A percentile compares a stretch with the other conserved stretches of the same genome.
Conservation (phyloP, 2,888 invertebrate genomes). For the Machimus rusticus region DNA sequence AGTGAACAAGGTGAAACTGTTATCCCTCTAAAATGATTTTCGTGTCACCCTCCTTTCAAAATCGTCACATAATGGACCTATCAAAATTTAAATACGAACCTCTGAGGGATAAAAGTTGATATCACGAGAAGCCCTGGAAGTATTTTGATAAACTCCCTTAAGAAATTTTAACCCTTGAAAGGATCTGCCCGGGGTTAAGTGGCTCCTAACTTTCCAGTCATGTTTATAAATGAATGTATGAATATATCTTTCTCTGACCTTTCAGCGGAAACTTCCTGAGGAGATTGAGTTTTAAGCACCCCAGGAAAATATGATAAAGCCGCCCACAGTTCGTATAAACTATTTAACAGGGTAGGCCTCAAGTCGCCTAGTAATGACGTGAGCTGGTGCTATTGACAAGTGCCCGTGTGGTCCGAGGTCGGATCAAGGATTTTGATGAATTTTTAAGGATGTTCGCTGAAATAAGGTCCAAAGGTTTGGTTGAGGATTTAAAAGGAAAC, state of each 20-base stretch:
- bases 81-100: conserved; percentile 43
- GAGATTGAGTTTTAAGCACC: conserved; percentile 36
- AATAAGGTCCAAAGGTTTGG: background rate
- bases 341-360: background rate
- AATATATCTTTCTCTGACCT: conserved; percentile 30
- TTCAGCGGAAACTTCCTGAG: background rate
- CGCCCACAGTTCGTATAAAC: background rate
- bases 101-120: conserved; percentile 33
- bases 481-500: background rate
- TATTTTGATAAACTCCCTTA: conserved; percentile 40
- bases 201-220: conserved; percentile 37
- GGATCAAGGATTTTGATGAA: background rate
- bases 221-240: conserved; percentile 42
- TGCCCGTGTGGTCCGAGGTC: background rate
- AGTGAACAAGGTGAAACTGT: conserved; percentile 31
- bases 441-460: background rate
- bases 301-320: conserved; percentile 10
- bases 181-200: conserved; percentile 37
- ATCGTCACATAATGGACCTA: conserved; percentile 43
- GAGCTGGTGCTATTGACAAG: background rate
- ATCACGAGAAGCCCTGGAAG: conserved; percentile 13
- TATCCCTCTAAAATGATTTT: conserved; percentile 41
- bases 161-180: conserved; percentile 41
- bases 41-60: conserved; percentile 38
- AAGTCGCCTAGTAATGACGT: background rate